A percentile compares a stretch with the other conserved stretches of the same genome.
phyloP scores from a whole-genome alignment of 2,888 invertebrate genomes.

The Eilema sororculum region DNA sequence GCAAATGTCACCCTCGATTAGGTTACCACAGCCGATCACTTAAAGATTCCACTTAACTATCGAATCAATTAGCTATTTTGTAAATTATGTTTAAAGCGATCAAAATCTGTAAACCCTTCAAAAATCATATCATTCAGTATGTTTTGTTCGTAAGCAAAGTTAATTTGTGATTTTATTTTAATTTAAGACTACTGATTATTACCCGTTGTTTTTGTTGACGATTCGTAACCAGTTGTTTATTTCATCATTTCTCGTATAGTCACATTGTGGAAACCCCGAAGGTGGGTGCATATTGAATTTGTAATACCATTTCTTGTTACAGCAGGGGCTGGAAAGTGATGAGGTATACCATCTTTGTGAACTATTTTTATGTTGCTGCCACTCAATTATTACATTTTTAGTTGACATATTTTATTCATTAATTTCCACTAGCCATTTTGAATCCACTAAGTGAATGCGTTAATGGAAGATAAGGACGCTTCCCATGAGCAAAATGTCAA shows the following conservation, averaged over 20 bases:
- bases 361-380: constrained; percentile 87
- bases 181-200: constrained; percentile 51
- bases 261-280: constrained; percentile 79
- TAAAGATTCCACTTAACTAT: constrained; percentile 61
- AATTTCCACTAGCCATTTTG: constrained; percentile 83
- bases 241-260: constrained; percentile 64
- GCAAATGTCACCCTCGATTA: constrained; percentile 71
- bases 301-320: constrained; percentile 89
- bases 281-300: constrained; percentile 87
- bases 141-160: constrained; percentile 63
- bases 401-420: constrained; percentile 83
- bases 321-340: constrained; percentile 97
- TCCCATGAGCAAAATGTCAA: constrained; percentile 79
- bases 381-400: constrained; percentile 83
- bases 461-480: constrained; percentile 86
- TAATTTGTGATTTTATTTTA: constrained; percentile 60
- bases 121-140: constrained; percentile 62
- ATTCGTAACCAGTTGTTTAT: constrained; percentile 56
- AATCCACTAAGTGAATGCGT: constrained; percentile 82
- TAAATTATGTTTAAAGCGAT: constrained; percentile 52
- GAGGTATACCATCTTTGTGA: constrained; percentile 91
- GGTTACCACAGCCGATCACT: constrained; percentile 70
- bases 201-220: constrained; percentile 51
- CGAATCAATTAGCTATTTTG: constrained; percentile 58
- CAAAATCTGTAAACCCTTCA: constrained; percentile 48